These are phyloP conservation scores for Macrosoma leucophasiata DNA, from an alignment of 2,888 invertebrate species.

Conservation along the genomic window DNA sequence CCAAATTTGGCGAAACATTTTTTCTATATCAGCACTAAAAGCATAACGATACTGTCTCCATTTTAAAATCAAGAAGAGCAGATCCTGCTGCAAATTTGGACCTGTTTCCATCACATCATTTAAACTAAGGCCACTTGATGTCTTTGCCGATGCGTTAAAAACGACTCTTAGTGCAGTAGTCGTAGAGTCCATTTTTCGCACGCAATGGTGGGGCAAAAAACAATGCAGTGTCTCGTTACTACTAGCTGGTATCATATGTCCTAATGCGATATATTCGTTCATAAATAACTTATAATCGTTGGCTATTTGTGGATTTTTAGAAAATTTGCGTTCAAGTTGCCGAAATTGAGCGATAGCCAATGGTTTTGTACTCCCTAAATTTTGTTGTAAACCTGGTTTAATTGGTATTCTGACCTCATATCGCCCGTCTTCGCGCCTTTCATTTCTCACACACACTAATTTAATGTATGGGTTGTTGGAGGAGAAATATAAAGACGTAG, in stretches of 20 bases:
- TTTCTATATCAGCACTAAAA: slow-evolving; percentile 4
- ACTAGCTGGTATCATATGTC: slow-evolving; percentile 9
- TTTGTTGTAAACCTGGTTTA: no score
- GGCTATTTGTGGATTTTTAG: no score
- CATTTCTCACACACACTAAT: no score
- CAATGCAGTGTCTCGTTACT: neutral
- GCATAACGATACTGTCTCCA: slow-evolving; percentile 2
- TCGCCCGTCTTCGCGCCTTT: no score
- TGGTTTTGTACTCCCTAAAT: no score
- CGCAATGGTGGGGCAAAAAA: slow-evolving; percentile 12
- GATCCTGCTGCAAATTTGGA: slow-evolving; percentile 8
- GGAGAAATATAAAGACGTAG: no score
- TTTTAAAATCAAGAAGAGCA: slow-evolving; percentile 6
- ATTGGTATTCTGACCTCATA: no score
- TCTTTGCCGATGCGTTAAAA: slow-evolving; percentile 9
- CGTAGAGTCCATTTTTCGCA: slow-evolving; percentile 4
- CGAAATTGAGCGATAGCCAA: no score
- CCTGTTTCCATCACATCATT: slow-evolving; percentile 11
- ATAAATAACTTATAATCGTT: slow-evolving; percentile 10
- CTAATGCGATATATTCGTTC: slow-evolving; percentile 9
- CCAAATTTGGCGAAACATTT: slow-evolving; percentile 1
- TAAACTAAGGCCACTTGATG: neutral
- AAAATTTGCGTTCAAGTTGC: no score
- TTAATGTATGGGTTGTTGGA: no score
- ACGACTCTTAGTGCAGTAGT: slow-evolving; percentile 13